Conservation (phyloP, 2,888 invertebrate species). For the Leptogaster cylindrica region DNA sequence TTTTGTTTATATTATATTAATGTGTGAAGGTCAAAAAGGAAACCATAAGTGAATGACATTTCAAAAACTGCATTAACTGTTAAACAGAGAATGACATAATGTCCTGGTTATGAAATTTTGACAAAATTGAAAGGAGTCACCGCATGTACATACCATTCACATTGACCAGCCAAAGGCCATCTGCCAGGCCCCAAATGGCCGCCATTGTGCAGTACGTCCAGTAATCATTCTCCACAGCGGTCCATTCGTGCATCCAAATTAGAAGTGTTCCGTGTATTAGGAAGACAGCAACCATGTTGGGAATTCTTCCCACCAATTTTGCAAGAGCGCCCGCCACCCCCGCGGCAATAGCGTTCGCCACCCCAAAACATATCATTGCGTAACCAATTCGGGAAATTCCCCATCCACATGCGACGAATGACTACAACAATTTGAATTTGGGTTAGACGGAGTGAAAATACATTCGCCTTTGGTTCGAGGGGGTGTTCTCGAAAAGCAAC, state of each 20-base stretch:
- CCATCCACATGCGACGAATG: conserved; percentile 85
- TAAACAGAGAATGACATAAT: too few relatives aligned
- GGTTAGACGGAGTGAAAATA: not conserved
- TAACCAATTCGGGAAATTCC: conserved; percentile 91
- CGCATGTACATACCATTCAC: conserved; percentile 79
- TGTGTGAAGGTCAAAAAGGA: too few relatives aligned
- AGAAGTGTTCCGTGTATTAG: conserved; percentile 74
- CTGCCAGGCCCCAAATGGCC: conserved; percentile 86
- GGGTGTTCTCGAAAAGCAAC: conserved; percentile 51
- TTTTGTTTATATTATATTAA: too few relatives aligned
- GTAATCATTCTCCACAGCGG: conserved; percentile 72
- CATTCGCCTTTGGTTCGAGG: not conserved
- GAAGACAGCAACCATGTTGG: conserved; percentile 78
- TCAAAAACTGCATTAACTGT: too few relatives aligned
- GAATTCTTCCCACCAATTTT: conserved; percentile 78
- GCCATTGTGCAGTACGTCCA: conserved; percentile 78
- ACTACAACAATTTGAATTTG: conserved; percentile 64
- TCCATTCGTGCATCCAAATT: conserved; percentile 73
- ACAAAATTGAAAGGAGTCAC: too few relatives aligned
- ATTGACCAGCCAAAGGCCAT: conserved; percentile 91
- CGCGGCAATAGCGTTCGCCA: conserved; percentile 86
- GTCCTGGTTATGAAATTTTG: too few relatives aligned
- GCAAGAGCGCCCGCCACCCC: conserved; percentile 79
- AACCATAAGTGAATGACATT: too few relatives aligned
- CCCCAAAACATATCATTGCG: conserved; percentile 92